phyloP scores from a whole-genome alignment of 2,888 invertebrate genomes.

The Eledone cirrhosa region DNA sequence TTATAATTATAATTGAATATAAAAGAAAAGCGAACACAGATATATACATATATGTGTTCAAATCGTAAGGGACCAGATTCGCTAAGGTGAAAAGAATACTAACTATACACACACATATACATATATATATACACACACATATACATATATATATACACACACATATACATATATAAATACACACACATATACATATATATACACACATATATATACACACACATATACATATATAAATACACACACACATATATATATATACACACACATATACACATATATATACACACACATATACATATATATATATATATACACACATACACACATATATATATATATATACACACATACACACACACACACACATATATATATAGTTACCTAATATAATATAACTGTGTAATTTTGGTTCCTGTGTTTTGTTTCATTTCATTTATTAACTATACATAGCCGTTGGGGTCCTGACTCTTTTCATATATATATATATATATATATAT shows the following conservation, averaged over 20 bases:
- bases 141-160: conserved; percentile 12
- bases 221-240: neutral
- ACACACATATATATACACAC: neutral
- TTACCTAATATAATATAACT: no score
- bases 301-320: conserved; percentile 1
- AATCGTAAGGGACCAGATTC: no score
- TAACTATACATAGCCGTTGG: no score
- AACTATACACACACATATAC: neutral
- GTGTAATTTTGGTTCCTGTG: no score
- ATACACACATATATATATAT: conserved; percentile 1
- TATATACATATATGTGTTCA: no score
- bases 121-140: neutral
- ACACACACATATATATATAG: neutral
- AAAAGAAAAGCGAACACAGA: no score
- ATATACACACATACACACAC: neutral
- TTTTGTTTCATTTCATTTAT: no score
- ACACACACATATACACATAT: neutral
- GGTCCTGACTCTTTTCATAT: no score
- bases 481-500: conserved; percentile 7
- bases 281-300: neutral
- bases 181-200: neutral
- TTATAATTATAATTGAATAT: no score
- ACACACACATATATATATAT: neutral
- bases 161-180: no score
- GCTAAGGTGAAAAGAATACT: neutral